Evolutionary conservation across 2,888 invertebrate species (phyloP).

Genomic region (Drosophila yooni): DNA sequence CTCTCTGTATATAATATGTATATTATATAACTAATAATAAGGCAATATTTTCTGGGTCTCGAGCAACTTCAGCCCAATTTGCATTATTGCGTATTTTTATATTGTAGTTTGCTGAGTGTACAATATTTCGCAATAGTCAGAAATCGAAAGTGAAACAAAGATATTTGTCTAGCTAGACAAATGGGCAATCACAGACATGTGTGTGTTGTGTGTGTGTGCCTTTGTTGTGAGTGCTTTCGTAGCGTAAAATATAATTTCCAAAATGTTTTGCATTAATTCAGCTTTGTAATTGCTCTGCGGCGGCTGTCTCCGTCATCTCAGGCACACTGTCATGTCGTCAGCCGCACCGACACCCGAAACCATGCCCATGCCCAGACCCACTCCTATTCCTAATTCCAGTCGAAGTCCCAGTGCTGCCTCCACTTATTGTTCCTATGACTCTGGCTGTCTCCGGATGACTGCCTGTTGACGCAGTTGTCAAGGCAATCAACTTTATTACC

Average conservation of each 20-base stretch:
- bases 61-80: neutral
- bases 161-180: neutral
- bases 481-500: constrained; percentile 71
- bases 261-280: constrained; percentile 53
- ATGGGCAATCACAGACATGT: constrained; percentile 7
- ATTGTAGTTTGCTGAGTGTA: neutral
- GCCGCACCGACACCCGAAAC: neutral
- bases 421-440: constrained; percentile 9
- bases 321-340: neutral
- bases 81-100: neutral
- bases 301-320: constrained; percentile 7
- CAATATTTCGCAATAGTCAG: neutral
- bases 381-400: neutral
- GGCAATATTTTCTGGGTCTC: neutral
- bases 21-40: neutral
- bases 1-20: too few relatives aligned
- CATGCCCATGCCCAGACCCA: neutral
- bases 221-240: constrained; percentile 27
- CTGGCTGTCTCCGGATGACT: constrained; percentile 23
- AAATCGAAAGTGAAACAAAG: constrained; percentile 5
- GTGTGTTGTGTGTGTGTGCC: neutral
- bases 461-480: constrained; percentile 67
- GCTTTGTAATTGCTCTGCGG: constrained; percentile 46
- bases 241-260: constrained; percentile 47
- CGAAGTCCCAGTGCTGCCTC: constrained; percentile 9